Percentiles rank a stretch among this genome's conserved stretches.
phyloP scores from a whole-genome alignment of 2,797 vertebrate genomes.

The Anas bernieri region DNA sequence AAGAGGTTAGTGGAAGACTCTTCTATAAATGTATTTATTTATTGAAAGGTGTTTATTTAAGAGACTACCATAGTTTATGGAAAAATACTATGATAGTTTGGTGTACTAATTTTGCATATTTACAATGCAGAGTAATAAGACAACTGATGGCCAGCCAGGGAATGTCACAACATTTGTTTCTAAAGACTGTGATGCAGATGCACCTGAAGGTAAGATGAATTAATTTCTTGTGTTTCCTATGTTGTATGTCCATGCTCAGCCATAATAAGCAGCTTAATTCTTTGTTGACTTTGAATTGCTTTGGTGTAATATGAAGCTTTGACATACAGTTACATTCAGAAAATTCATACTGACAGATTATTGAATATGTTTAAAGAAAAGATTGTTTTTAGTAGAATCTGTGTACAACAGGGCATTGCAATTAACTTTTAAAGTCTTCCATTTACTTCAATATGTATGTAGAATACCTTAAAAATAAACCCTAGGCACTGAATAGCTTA shows the following conservation, averaged over 20 bases:
- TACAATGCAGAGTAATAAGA: conserved; percentile 79
- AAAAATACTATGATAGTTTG: background rate
- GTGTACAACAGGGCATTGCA: background rate
- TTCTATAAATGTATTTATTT: background rate
- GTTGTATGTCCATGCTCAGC: background rate
- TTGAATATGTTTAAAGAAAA: background rate
- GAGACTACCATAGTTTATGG: background rate
- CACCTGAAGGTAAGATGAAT: conserved; percentile 88
- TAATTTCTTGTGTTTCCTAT: background rate
- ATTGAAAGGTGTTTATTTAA: background rate
- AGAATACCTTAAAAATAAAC: background rate
- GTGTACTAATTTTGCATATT: background rate
- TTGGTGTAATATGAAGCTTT: background rate
- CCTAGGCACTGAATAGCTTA: background rate
- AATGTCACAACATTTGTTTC: conserved; percentile 81
- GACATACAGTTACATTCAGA: background rate
- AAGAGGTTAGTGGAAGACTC: background rate
- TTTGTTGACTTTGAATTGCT: background rate
- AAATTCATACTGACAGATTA: background rate
- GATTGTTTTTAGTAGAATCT: background rate
- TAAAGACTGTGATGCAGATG: conserved; percentile 91
- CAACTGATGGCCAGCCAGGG: conserved; percentile 70
- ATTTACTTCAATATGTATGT: background rate
- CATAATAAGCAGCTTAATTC: background rate
- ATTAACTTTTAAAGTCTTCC: background rate